Evolutionary conservation across 1,140 invertebrate genomes (phyloP).

Genomic region (Drosophila melanica): DNA sequence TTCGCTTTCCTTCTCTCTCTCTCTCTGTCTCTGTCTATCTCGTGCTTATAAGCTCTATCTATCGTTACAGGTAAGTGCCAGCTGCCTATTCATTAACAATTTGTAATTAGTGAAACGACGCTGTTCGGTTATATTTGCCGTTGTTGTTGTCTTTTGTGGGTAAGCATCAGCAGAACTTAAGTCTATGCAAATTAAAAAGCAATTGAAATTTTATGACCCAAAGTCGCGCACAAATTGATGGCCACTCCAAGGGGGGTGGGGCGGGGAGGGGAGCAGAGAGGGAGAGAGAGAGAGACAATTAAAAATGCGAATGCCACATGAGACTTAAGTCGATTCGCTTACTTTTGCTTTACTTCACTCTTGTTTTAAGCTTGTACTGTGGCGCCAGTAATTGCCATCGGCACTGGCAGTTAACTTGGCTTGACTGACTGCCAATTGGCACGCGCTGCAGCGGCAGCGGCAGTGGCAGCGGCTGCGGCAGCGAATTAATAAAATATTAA

Average conservation of each 20-base stretch:
- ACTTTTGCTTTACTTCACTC: constrained; percentile 1
- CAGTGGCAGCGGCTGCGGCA: background rate
- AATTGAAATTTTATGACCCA: constrained; percentile 76
- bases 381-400: constrained; percentile 37
- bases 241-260: constrained; percentile 8
- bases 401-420: constrained; percentile 21
- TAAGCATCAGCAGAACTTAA: constrained; percentile 43
- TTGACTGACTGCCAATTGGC: constrained; percentile 43
- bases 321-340: constrained; percentile 47
- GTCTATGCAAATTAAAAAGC: constrained; percentile 78
- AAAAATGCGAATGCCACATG: constrained; percentile 72
- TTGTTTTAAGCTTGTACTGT: constrained; percentile 11
- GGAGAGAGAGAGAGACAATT: constrained; percentile 51
- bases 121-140: constrained; percentile 32
- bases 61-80: constrained; percentile 62
- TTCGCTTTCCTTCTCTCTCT: background rate
- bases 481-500: constrained; percentile 71
- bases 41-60: constrained; percentile 1
- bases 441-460: constrained; percentile 28
- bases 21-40: background rate
- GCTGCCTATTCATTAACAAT: constrained; percentile 68
- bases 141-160: constrained; percentile 41
- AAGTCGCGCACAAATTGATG: constrained; percentile 68
- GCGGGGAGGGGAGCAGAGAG: too few species aligned
- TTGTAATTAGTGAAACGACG: constrained; percentile 64